phyloP scores from a whole-genome alignment of 2,888 invertebrate species.

The Drosophila niveifrons region DNA sequence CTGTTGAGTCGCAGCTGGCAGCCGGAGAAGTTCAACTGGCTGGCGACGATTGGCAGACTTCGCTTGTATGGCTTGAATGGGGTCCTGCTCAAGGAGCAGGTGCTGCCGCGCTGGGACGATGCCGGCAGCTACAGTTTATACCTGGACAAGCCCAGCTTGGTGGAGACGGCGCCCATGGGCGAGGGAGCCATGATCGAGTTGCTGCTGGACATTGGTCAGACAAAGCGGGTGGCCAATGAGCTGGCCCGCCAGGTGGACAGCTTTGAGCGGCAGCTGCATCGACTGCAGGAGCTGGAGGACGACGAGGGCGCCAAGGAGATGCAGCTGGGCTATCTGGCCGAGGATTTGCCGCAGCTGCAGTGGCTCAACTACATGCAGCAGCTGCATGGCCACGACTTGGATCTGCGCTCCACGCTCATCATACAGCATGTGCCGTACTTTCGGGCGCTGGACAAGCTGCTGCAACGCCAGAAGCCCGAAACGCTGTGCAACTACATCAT shows the following conservation, averaged over 20 bases:
- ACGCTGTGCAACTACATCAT: constrained; percentile 82
- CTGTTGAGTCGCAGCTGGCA: constrained; percentile 76
- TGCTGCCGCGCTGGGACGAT: constrained; percentile 83
- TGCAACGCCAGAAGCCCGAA: constrained; percentile 63
- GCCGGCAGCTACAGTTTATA: constrained; percentile 77
- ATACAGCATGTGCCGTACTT: constrained; percentile 81
- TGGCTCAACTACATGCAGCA: constrained; percentile 76
- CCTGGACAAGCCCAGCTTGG: constrained; percentile 79
- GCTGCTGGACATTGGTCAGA: constrained; percentile 79
- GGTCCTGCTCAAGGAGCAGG: constrained; percentile 79
- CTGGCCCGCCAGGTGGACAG: constrained; percentile 75
- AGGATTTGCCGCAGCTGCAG: constrained; percentile 77
- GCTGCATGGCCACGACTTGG: constrained; percentile 51
- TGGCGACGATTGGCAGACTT: constrained; percentile 77
- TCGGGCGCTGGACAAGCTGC: constrained; percentile 70
- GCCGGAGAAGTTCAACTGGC: constrained; percentile 75
- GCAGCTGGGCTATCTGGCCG: constrained; percentile 80
- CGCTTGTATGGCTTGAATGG: constrained; percentile 80
- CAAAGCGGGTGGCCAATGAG: constrained; percentile 77
- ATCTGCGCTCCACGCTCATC: constrained; percentile 77
- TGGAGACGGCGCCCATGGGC: constrained; percentile 75
- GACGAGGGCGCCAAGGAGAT: constrained; percentile 82
- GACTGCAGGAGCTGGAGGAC: constrained; percentile 76
- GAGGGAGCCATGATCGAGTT: constrained; percentile 79
- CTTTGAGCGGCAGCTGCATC: constrained; percentile 79